phyloP scores from a whole-genome alignment of 2,113 vertebrate genomes.

The Ploceus nigricollis region DNA sequence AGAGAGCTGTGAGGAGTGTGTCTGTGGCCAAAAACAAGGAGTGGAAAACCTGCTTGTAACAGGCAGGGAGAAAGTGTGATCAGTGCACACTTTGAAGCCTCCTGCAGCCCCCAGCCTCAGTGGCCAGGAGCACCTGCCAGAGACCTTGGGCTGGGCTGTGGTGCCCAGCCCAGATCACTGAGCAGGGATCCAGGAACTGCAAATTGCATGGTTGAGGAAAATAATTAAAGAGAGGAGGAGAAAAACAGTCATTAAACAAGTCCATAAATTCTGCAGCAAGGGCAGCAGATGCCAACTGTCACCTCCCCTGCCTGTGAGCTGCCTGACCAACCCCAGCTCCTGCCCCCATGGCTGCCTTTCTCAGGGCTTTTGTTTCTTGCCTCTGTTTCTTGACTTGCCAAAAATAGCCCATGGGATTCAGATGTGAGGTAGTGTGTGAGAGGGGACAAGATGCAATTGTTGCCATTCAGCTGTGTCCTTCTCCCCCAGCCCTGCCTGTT shows the following conservation, averaged over 20 bases:
- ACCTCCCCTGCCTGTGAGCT: background rate
- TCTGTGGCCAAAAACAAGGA: background rate
- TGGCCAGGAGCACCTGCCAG: fast-evolving
- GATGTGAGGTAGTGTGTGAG: background rate
- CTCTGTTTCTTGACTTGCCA: background rate
- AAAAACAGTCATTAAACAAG: background rate
- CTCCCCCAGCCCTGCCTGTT: background rate
- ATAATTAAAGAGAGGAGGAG: background rate
- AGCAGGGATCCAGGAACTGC: background rate
- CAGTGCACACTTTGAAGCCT: background rate
- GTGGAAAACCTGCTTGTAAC: fast-evolving
- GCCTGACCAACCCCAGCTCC: background rate
- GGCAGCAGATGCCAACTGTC: background rate
- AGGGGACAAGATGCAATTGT: background rate
- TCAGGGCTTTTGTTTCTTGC: background rate
- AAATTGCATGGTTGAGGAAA: fast-evolving
- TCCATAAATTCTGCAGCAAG: background rate
- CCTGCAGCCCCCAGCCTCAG: background rate
- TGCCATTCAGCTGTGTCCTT: background rate
- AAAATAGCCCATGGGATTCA: background rate
- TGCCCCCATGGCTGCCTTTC: background rate
- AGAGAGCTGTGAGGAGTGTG: fast-evolving
- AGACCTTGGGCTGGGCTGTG: background rate
- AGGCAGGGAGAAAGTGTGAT: fast-evolving
- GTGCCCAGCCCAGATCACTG: background rate